Percentiles rank a stretch among this genome's conserved stretches.
Evolutionary conservation across 2,797 vertebrate species (phyloP).

Genomic region (Leuciscus waleckii): DNA sequence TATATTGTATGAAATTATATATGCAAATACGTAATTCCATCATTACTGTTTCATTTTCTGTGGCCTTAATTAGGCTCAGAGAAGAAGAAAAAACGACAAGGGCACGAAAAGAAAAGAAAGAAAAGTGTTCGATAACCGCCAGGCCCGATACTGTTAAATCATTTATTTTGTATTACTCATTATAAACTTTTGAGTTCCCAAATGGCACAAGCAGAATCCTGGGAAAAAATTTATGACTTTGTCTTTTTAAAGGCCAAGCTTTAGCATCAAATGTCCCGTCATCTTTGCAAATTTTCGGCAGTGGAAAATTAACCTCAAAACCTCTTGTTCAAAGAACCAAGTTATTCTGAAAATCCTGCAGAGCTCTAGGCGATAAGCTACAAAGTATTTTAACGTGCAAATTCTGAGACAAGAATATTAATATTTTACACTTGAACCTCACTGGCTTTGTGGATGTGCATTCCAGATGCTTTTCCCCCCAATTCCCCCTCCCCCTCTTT

Average conservation of each 20-base stretch:
- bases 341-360: constrained; percentile 67
- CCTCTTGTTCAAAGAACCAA: background rate
- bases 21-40: constrained; percentile 83
- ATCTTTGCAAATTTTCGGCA: background rate
- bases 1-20: constrained; percentile 81
- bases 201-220: constrained; percentile 1
- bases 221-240: background rate
- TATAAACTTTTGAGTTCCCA: background rate
- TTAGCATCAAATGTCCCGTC: background rate
- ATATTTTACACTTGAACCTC: constrained; percentile 39
- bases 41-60: constrained; percentile 74
- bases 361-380: constrained; percentile 21
- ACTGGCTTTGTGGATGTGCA: constrained; percentile 95
- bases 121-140: background rate
- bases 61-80: constrained; percentile 80
- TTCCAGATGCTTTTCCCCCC: constrained; percentile 94
- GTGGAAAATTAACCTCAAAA: background rate
- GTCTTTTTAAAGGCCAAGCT: background rate
- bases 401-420: background rate
- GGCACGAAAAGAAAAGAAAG: background rate
- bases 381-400: background rate
- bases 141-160: constrained; percentile 40
- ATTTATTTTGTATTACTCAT: background rate
- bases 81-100: constrained; percentile 58
- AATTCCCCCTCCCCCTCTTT: constrained; percentile 76